Conservation (phyloP, 92 coral and sea anemone genomes). For the Bergia sp. region DNA sequence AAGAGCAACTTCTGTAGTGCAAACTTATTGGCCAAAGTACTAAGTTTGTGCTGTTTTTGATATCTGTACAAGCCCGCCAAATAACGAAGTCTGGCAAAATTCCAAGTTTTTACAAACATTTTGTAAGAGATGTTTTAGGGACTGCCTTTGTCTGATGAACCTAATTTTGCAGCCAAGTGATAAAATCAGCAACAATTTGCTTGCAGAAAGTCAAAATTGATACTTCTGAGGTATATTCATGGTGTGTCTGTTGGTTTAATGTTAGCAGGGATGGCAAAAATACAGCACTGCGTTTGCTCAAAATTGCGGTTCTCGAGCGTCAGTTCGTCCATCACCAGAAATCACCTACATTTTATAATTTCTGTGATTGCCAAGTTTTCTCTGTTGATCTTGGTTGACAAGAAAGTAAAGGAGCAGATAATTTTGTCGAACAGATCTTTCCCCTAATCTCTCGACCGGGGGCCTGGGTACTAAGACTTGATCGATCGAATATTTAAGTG, state of each 20-base stretch:
- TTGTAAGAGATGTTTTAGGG: not conserved
- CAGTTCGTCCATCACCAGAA: not conserved
- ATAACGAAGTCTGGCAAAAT: not conserved
- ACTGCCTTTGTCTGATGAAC: slow-evolving; percentile 9
- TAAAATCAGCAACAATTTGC: not conserved
- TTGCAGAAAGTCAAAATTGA: too few relatives aligned
- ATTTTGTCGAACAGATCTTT: not conserved
- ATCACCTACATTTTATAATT: not conserved
- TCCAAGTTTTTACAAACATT: too few relatives aligned
- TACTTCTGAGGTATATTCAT: not conserved
- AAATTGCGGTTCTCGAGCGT: not conserved
- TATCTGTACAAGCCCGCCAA: slow-evolving; percentile 21
- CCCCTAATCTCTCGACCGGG: not conserved
- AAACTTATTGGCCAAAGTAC: slow-evolving; percentile 22
- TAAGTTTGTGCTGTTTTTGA: slow-evolving; percentile 15
- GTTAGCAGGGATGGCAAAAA: too few relatives aligned
- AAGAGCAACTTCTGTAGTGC: slow-evolving; percentile 13
- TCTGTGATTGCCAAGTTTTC: not conserved
- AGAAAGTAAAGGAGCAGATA: too few relatives aligned
- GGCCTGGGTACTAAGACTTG: not conserved
- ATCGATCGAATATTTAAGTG: too few relatives aligned
- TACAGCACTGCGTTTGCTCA: too few relatives aligned
- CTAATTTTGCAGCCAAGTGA: not conserved
- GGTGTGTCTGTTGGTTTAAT: slow-evolving; percentile 4
- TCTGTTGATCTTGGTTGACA: not conserved